Conservation (phyloP, 2,888 invertebrate genomes). For the Trichogramma dendrolimi region DNA sequence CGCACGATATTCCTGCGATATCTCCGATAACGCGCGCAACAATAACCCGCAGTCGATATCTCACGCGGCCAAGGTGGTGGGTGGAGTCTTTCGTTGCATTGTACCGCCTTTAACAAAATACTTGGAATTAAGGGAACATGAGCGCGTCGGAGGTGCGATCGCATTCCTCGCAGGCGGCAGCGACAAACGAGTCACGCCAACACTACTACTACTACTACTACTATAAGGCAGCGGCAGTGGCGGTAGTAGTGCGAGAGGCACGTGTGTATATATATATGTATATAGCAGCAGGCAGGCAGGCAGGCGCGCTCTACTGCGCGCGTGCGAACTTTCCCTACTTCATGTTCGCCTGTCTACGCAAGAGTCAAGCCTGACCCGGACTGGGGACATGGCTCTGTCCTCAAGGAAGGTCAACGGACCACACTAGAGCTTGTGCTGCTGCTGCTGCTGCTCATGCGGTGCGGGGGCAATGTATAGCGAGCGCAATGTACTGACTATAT, state of each 20-base stretch:
- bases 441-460: neutral
- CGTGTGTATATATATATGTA: neutral
- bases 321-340: slow-evolving; percentile 8
- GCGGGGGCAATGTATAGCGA: too few relatives aligned
- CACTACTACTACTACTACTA: neutral
- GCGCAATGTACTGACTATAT: too few relatives aligned
- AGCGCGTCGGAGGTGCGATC: slow-evolving; percentile 10
- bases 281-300: neutral
- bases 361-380: slow-evolving; percentile 48
- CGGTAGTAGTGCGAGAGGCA: neutral
- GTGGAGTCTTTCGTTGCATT: slow-evolving; percentile 45
- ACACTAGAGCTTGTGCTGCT: neutral
- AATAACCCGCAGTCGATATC: too few relatives aligned
- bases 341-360: slow-evolving; percentile 45
- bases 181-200: too few relatives aligned
- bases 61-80: slow-evolving; percentile 33
- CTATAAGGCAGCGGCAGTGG: too few relatives aligned
- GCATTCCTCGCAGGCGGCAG: neutral
- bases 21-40: too few relatives aligned
- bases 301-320: neutral
- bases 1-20: too few relatives aligned
- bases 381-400: slow-evolving; percentile 47
- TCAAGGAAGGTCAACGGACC: slow-evolving; percentile 45
- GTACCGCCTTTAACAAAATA: slow-evolving; percentile 49
- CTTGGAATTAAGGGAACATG: slow-evolving; percentile 42